Evolutionary conservation across 2,113 vertebrate species (phyloP), one percentile per base, ranked within the genome.

Genomic region (Montifringilla adamsi): DNA sequence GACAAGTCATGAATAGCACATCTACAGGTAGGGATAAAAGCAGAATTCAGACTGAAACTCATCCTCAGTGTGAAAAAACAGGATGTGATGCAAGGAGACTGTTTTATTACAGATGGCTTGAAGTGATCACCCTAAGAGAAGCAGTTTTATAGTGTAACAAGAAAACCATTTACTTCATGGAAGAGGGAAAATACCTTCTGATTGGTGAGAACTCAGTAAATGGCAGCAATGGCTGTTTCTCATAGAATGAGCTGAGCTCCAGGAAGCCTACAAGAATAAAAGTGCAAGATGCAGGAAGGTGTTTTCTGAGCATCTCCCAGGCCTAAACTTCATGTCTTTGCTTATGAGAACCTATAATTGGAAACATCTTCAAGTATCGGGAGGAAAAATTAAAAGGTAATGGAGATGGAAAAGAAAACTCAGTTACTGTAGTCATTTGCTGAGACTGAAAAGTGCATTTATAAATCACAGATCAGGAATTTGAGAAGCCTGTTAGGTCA

Each of bases 251-350:
- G 85, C 30, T 0, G 19, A 81, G 35, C 47, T 68, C 59, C 31
- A 60, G 31, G 66, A 80, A 90, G 13, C 55, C 50, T 26, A 23
- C 33, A 58, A 82, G 52, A 92, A 58, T 88, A 80, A 95, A 95
- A 95, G 55, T 31, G 43, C 63, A 83, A 73, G 67, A 64, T 0
- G 4, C 58, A 67, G 78, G 47, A 85, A 94, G 73, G 67, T 85
- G 79, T 90, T 94, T 95, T 93, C 90, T 80, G 83, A 95, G 60
- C 83, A 75, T 87, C 94, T 95, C 82, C 79, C 80, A 92, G 73
- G 46, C 52, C 78, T 94, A 72, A 97, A 56, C 52, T 70, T 85
- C 59, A 62, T 60, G 52, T 56, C 47, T 95, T 85, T 80, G 21
- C 94, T 89, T 84, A 52, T 35, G 75, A 97, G 90, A 88, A 93